Base-by-base conservation (phyloP, 2,888 invertebrate genomes). In the Ommatoiulus sabulosus region DNA sequence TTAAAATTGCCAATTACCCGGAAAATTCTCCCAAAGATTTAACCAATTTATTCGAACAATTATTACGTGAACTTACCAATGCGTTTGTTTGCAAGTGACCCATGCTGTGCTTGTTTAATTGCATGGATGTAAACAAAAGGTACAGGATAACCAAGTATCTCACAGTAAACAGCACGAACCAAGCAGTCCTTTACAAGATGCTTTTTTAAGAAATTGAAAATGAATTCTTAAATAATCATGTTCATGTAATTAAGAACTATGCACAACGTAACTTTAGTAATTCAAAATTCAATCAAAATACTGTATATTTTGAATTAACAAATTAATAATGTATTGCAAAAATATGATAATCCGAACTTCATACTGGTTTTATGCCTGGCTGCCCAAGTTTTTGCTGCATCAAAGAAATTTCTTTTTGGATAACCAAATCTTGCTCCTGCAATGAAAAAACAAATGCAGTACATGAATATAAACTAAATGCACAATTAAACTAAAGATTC, bases 81-180 rank as follows among this genome's bases (percentile, higher is more conserved):
- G 89, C 91, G 91, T 87, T 92, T 92, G 84, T 92, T 91, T 35
- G 91, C 89, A 5, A 91, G 90, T 57, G 91, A 89, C 8, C 92
- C 92, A 87, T 91, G 91, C 87, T 92, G 92, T 1, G 92, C 92
- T 80, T 92, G 91, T 87, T 92, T 92, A 17, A 93, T 89, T 48
- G 92, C 92, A 90, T 92, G 91, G 43, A 93, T 92, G 88, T 91
- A 91, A 12, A 91, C 91, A 90, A 92, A 92, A 10, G 91, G 90
- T 0, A 92, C 91, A 90, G 92, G 91, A 89, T 92, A 91, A 2
- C 92, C 92, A 44, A 92, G 89, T 87, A 92, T 90, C 52, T 91
- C 90, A 90, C 92, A 92, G 90, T 91, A 92, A 15, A 92, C 89
- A 8, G 91, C 90, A 7, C 91, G 90, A 20, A 91, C 91, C 35